Evolutionary conservation across 2,113 vertebrate species (phyloP), one percentile per base, ranked within the genome.

Genomic region (Reinhardtius hippoglossoides): DNA sequence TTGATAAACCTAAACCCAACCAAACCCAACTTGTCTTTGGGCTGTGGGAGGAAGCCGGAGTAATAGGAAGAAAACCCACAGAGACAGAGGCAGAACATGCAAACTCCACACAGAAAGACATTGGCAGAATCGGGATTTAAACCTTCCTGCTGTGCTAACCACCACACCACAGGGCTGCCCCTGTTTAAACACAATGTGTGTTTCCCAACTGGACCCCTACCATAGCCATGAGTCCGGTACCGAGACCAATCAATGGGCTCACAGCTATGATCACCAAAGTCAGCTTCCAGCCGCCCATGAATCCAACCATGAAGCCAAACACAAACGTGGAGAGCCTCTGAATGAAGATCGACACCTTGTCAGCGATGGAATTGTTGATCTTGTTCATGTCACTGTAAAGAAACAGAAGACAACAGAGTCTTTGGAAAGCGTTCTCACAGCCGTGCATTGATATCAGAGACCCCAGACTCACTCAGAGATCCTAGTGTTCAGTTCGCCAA

Each of bases 251-350:
- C 35, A 95, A 85, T 1, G 94, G 94, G 74, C 94, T 94, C 26
- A 93, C 94, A 26, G 94, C 89, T 58, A 95, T 84, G 82, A 95
- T 89, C 71, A 95, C 94, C 68, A 95, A 35, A 9, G 95, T 95
- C 67, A 95, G 83, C 86, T 95, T 95, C 94, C 95, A 95, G 6
- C 94, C 94, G 0, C 93, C 93, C 3, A 94, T 89, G 74, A 95
- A 95, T 9, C 94, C 94, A 44, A 95, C 94, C 89, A 90, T 84
- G 88, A 95, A 95, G 35, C 95, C 94, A 73, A 92, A 94, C 48
- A 93, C 59, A 56, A 95, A 95, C 0, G 93, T 94, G 5, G 94
- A 93, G 54, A 95, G 31, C 75, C 92, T 92, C 84, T 95, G 91
- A 15, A 94, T 93, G 78, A 95, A 95, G 74, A 95, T 88, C 13